Evolutionary conservation across 1,140 invertebrate genomes (phyloP), one percentile per base, ranked within the genome.

Genomic region (Notospermus geniculatus): DNA sequence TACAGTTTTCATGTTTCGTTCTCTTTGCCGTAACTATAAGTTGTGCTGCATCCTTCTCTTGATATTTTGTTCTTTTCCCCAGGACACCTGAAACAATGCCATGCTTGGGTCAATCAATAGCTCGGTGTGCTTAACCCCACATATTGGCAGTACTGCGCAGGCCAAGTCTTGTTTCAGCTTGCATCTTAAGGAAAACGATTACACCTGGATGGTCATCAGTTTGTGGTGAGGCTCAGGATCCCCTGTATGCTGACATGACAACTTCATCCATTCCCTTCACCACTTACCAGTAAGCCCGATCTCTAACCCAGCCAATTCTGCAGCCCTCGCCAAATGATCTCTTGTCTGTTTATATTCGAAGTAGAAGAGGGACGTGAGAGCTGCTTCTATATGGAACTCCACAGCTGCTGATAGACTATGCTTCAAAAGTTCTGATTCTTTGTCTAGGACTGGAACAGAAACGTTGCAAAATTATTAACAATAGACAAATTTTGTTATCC

Each of bases 1-100:
- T 22, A 22, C n/a, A n/a, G n/a, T n/a, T n/a, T n/a, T 29, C 54
- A 11, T 28, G 17, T 19, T 56, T 30, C 30, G 11, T 30, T 71
- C 84, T 81, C 22, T 81, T 79, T 11, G 91, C 82, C 62, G 86
- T 83, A 0, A 97, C 74, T 22, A 88, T 86, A 36, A 97, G 80
- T 73, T 97, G 95, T 0, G 95, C 86, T 25, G 92, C 80, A 43
- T 89, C 85, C 56, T 88, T 87, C 68, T 88, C 82, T 79, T 98
- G 95, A 78, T 87, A 95, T 73, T 89, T 90, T 19, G 94, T 97
- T 62, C 95, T 84, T 78, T 92, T 93, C 9, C 95, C 95, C 53
- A 97, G 77, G 17, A 88, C 83, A 65, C 91, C 91, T 86, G 76
- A 60, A 57, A 66, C 54, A 67, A n/a, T n/a, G n/a, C n/a, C n/a